phyloP scores from a whole-genome alignment of 2,797 vertebrate genomes.

The Lithobates pipiens region DNA sequence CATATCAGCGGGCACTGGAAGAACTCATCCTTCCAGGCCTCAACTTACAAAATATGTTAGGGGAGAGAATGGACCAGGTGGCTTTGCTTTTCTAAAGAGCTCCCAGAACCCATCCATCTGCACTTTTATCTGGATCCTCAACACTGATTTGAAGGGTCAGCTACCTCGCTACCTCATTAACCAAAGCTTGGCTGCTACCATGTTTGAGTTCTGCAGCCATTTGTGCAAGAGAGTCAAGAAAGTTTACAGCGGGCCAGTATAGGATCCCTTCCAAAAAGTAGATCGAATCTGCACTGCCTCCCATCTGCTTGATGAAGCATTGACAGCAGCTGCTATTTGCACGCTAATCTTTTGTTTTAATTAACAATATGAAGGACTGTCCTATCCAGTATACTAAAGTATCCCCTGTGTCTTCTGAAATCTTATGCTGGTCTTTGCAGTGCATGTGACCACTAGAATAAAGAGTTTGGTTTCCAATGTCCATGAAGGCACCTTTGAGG shows the following conservation, averaged over 20 bases:
- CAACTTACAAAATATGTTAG: conserved; percentile 87
- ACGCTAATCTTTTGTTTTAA: too few species aligned
- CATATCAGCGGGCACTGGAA: conserved; percentile 90
- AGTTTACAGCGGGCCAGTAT: conserved; percentile 66
- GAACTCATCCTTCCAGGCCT: conserved; percentile 83
- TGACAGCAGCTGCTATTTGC: conserved; percentile 8
- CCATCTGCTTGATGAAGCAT: conserved; percentile 1
- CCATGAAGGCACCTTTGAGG: neutral
- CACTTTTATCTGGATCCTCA: conserved; percentile 96
- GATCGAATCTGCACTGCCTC: neutral
- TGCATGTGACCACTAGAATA: neutral
- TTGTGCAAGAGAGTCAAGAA: conserved; percentile 86
- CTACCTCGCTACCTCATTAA: conserved; percentile 96
- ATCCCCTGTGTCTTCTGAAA: neutral
- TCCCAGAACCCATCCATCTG: conserved; percentile 87
- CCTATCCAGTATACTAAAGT: neutral
- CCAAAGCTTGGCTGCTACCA: conserved; percentile 94
- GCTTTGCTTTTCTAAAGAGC: conserved; percentile 90
- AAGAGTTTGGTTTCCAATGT: neutral
- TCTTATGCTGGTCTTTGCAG: neutral
- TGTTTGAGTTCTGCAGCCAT: conserved; percentile 94
- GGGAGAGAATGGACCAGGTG: conserved; percentile 94
- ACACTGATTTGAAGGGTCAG: conserved; percentile 91
- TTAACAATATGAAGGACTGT: neutral
- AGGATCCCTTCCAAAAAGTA: neutral